These are phyloP conservation scores for Pogonocherus hispidulus DNA, from an alignment of 2,888 invertebrate species.

Conservation along the genomic window DNA sequence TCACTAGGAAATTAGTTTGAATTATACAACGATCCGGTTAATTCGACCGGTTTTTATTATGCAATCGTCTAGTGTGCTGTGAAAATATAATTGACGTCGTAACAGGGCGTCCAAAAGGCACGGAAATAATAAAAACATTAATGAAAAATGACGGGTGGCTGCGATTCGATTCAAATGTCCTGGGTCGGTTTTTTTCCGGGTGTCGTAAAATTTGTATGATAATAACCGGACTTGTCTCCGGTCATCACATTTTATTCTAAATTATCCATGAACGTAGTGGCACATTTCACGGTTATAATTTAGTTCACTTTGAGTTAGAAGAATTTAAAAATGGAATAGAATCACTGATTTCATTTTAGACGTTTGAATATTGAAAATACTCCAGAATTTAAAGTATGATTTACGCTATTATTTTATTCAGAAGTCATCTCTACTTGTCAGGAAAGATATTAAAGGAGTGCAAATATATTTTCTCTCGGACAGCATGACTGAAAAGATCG, in stretches of 20 bases:
- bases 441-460: no score
- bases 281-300: constrained; percentile 39
- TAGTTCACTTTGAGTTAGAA: constrained; percentile 26
- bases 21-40: constrained; percentile 63
- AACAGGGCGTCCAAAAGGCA: no score
- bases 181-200: constrained; percentile 10
- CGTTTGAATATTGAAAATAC: no score
- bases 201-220: constrained; percentile 29
- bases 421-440: no score
- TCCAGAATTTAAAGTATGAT: no score
- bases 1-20: constrained; percentile 64
- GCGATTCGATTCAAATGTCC: constrained; percentile 20
- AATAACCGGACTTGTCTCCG: constrained; percentile 39
- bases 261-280: constrained; percentile 34
- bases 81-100: constrained; percentile 37
- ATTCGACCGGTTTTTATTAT: constrained; percentile 49
- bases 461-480: no score
- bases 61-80: constrained; percentile 9
- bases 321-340: constrained; percentile 5
- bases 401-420: no score
- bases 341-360: no score
- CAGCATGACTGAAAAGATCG: no score
- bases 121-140: constrained; percentile 23
- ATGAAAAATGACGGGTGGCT: constrained; percentile 31
- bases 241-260: constrained; percentile 37